Evolutionary conservation across 1,140 invertebrate species (phyloP).

Genomic region (Gonioctena quinquepunctata): DNA sequence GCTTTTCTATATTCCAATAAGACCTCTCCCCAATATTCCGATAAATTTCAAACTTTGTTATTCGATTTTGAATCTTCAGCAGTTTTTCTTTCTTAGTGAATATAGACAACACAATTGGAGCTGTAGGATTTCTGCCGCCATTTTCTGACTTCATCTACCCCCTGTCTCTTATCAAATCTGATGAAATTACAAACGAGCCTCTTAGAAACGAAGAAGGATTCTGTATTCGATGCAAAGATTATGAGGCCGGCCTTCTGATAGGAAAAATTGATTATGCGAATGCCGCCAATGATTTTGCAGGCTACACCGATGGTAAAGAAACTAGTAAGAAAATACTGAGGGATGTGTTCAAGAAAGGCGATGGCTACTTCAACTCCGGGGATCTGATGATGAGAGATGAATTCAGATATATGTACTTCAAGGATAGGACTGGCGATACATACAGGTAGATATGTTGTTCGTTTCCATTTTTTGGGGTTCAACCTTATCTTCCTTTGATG

Average conservation of each 20-base stretch:
- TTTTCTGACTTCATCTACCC: constrained; percentile 69
- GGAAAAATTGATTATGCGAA: constrained; percentile 80
- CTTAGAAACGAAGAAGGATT: constrained; percentile 70
- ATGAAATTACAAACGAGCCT: constrained; percentile 80
- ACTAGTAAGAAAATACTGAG: constrained; percentile 89
- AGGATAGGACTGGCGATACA: constrained; percentile 94
- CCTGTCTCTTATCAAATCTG: constrained; percentile 76
- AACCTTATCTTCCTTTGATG: too few relatives aligned
- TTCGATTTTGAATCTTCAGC: too few relatives aligned
- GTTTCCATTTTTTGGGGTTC: too few relatives aligned
- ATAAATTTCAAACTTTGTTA: too few relatives aligned
- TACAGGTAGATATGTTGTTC: constrained; percentile 69
- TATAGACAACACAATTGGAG: constrained; percentile 83
- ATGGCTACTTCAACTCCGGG: constrained; percentile 89
- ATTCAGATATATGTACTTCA: constrained; percentile 93
- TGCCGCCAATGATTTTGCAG: constrained; percentile 69
- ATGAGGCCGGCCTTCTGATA: constrained; percentile 72
- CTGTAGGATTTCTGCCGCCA: constrained; percentile 89
- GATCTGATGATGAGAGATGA: constrained; percentile 92
- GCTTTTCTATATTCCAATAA: too few relatives aligned
- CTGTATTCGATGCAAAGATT: constrained; percentile 78
- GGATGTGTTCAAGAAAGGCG: constrained; percentile 85
- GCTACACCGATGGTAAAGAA: constrained; percentile 88
- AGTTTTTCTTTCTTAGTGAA: constrained; percentile 94
- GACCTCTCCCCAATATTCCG: too few relatives aligned